Base-by-base conservation (phyloP, 2,797 vertebrate genomes). In the Botia almorhae region DNA sequence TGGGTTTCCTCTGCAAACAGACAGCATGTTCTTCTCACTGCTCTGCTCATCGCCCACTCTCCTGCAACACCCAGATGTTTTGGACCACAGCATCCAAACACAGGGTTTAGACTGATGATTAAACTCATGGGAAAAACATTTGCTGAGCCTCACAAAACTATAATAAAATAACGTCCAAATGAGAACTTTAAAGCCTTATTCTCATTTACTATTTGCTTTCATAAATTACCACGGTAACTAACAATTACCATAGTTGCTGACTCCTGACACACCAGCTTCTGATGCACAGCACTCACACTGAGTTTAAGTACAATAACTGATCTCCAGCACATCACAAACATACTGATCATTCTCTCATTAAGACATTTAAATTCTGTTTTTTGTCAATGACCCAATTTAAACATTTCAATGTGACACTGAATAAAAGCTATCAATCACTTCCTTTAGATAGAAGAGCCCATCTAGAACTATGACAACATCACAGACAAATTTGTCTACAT, bases 341-440 rank as follows among this genome's bases (percentile, higher is more conserved):
- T 29, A 55, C 74, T 2, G 48, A 76, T 65, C 74, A 16, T 50
- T 39, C 61, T 53, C 63, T 67, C 2, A 76, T 76, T 76, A 55
- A 21, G 53, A 65, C 67, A 13, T 26, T 67, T 76, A 43, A 76
- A 76, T 67, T 43, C 51, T 43, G 67, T 67, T 67, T 67, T 55
- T 43, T 67, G 55, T 55, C 39, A 76, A 76, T 76, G 8, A 50
- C 33, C 50, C 12, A n/a, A 55, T 76, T 76, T 65, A n/a, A 76
- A 67, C 53, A 76, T 53, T 55, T 26, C 33, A 3, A 5, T 67
- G 74, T 56, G 55, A 67, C 67, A 67, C 67, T 67, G 50, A 67
- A 67, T 13, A 61, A 67, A 76, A 60, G 56, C 56, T 23, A 60
- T 21, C 10, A 26, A 60, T 60, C 10, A 55, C 29, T 17, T 36